phyloP scores from a whole-genome alignment of 2,113 vertebrate genomes.

The Carassius auratus region DNA sequence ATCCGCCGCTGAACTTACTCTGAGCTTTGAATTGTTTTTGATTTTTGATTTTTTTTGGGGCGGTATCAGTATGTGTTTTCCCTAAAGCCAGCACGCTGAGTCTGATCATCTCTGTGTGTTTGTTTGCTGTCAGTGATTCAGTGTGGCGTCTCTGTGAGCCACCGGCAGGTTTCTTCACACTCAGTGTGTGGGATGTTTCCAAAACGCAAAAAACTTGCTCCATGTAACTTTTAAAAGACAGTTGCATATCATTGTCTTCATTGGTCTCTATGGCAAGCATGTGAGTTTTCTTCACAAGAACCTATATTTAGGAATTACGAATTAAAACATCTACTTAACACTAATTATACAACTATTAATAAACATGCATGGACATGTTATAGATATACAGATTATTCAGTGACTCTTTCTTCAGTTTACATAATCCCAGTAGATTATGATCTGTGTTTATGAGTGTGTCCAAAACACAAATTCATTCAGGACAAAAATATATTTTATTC shows the following conservation, averaged over 20 bases:
- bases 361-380: not conserved
- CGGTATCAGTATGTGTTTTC: slow-evolving; percentile 1
- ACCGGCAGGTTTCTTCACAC: not conserved
- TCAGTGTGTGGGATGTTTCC: not conserved
- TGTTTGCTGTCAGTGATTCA: slow-evolving; percentile 9
- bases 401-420: no score
- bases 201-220: not conserved
- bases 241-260: not conserved
- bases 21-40: not conserved
- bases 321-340: not conserved
- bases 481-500: not conserved
- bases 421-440: not conserved
- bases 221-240: not conserved
- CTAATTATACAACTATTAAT: not conserved
- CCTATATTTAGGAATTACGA: not conserved
- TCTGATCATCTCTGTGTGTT: not conserved
- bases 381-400: no score
- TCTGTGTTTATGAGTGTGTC: no score
- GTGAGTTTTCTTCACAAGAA: not conserved
- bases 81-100: slow-evolving; percentile 2
- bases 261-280: not conserved
- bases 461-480: not conserved
- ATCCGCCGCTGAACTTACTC: not conserved
- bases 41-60: not conserved
- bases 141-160: not conserved